phyloP scores from a whole-genome alignment of 2,888 invertebrate genomes.

The Amorpha juglandis region DNA sequence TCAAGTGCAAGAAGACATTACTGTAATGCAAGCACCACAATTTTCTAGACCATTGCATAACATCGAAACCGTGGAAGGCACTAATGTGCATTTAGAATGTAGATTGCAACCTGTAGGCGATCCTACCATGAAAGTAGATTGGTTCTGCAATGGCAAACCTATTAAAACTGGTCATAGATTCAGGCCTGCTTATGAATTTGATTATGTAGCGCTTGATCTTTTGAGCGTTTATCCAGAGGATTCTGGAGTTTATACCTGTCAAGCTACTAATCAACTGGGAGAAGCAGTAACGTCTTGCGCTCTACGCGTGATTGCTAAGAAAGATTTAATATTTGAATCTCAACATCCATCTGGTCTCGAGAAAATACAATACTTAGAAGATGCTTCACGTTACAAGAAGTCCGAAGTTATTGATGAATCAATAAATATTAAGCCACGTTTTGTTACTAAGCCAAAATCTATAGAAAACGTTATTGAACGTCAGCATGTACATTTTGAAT shows the following conservation, averaged over 20 bases:
- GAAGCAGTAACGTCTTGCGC: constrained; percentile 97
- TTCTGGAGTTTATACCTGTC: constrained; percentile 97
- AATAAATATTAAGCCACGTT: constrained; percentile 92
- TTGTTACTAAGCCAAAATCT: constrained; percentile 94
- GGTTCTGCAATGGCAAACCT: constrained; percentile 97
- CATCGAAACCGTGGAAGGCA: constrained; percentile 94
- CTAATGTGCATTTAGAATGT: constrained; percentile 96
- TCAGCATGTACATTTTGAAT: constrained; percentile 98
- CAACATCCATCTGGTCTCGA: constrained; percentile 96
- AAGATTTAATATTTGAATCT: constrained; percentile 93
- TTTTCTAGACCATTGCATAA: constrained; percentile 95
- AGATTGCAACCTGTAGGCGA: constrained; percentile 95
- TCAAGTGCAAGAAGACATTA: constrained; percentile 91
- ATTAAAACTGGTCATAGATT: constrained; percentile 97
- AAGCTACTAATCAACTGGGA: constrained; percentile 96
- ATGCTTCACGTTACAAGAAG: constrained; percentile 92
- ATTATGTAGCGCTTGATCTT: constrained; percentile 98
- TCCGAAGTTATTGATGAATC: constrained; percentile 92
- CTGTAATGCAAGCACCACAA: constrained; percentile 93
- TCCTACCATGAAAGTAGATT: constrained; percentile 96
- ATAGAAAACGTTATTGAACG: constrained; percentile 94
- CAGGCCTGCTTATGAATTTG: constrained; percentile 98
- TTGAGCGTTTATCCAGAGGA: constrained; percentile 98
- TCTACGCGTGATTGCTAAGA: constrained; percentile 94
- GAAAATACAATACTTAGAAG: constrained; percentile 96